phyloP scores from a whole-genome alignment of 1,140 invertebrate species.

The Aphelenchoides fujianensis region DNA sequence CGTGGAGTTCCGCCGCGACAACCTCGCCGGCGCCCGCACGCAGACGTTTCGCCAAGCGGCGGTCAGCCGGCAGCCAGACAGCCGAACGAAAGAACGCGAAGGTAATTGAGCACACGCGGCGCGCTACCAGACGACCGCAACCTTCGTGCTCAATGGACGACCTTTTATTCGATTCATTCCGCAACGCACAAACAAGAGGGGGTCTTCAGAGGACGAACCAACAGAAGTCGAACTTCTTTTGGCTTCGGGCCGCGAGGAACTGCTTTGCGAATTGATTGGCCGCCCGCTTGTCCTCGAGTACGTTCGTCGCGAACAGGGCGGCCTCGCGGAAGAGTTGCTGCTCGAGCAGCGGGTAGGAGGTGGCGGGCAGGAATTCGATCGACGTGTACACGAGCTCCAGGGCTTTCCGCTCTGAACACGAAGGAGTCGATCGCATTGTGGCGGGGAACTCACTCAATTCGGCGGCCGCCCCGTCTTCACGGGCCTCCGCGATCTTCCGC shows the following conservation, averaged over 20 bases:
- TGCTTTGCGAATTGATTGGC: slow-evolving; percentile 1
- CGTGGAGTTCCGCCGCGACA: not conserved
- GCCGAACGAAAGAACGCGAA: too few species aligned
- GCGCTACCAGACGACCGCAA: too few species aligned
- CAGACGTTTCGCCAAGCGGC: not conserved
- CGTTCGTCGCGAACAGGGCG: slow-evolving; percentile 8
- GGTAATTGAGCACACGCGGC: too few species aligned
- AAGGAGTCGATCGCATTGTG: too few species aligned
- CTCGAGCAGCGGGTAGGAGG: not conserved
- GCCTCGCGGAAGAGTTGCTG: slow-evolving; percentile 11
- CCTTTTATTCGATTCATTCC: slow-evolving; percentile 3
- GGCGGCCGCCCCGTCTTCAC: not conserved
- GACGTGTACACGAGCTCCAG: not conserved
- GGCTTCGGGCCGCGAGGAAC: not conserved
- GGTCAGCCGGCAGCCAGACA: not conserved
- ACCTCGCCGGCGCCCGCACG: too few species aligned
- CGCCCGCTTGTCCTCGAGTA: not conserved
- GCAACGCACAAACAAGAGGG: not conserved
- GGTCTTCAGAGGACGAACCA: slow-evolving; percentile 3
- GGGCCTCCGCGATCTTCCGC: not conserved
- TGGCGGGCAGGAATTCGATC: not conserved
- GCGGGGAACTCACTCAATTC: not conserved
- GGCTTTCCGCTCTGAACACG: not conserved
- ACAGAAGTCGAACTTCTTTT: slow-evolving; percentile 3
- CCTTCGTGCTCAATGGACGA: not conserved